Conservation (phyloP, 2,888 invertebrate genomes). For the Agrochola litura region DNA sequence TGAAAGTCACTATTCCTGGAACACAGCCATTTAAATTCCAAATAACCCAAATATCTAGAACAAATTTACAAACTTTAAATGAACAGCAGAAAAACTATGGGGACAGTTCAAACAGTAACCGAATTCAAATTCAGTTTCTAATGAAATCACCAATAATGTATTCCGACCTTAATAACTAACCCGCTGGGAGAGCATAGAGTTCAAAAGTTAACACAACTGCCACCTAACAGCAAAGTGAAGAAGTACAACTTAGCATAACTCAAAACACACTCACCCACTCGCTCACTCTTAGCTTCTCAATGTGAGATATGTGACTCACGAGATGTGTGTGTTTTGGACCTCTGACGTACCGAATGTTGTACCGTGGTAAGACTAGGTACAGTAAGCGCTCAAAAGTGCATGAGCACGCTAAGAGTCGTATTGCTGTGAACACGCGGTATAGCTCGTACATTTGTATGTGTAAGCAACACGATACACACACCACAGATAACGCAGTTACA, state of each 20-base stretch:
- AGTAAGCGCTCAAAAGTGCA: too few species aligned
- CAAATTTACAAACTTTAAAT: slow-evolving; percentile 11
- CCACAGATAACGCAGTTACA: too few species aligned
- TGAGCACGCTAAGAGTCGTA: too few species aligned
- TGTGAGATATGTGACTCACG: not conserved
- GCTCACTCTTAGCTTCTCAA: too few species aligned
- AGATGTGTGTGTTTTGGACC: too few species aligned
- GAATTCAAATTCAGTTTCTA: slow-evolving; percentile 64
- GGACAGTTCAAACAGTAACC: slow-evolving; percentile 31
- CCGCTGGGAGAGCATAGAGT: slow-evolving; percentile 50
- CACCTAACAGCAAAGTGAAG: not conserved
- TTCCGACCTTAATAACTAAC: slow-evolving; percentile 67
- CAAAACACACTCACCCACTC: too few species aligned
- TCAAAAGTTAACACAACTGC: slow-evolving; percentile 60
- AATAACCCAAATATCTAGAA: slow-evolving; percentile 6
- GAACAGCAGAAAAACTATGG: slow-evolving; percentile 38
- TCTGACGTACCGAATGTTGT: too few species aligned
- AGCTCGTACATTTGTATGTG: too few species aligned
- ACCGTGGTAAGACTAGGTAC: too few species aligned
- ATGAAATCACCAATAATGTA: slow-evolving; percentile 65
- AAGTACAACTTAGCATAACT: not conserved
- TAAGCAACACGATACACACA: too few species aligned
- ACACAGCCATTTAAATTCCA: not conserved
- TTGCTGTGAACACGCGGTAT: too few species aligned
- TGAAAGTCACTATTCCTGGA: not conserved